Base-by-base conservation (phyloP, 2,113 vertebrate genomes). In the Morone saxatilis region DNA sequence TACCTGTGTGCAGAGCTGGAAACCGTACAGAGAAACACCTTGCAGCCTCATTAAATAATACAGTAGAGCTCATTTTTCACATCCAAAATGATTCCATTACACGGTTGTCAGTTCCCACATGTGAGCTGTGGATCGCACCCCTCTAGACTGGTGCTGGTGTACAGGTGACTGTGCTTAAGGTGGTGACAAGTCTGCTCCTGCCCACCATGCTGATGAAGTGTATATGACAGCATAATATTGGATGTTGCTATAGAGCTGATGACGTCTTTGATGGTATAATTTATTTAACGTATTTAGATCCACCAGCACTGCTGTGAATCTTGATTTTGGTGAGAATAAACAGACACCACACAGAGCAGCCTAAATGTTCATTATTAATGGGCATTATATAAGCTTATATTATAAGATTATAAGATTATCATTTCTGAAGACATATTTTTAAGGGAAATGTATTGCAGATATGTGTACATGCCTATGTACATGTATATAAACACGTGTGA, bases 11-110 rank as follows among this genome's bases (percentile, higher is more conserved):
- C 20, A 19, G 61, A 61, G 31, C 45, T 38, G 31, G n/a, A 62
- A 61, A 66, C 5, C 0, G 9, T 20, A 36, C 54, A 20, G 40
- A 38, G 56, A 65, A 65, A 69, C 48, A 11, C 51, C 48, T 60
- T 16, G 1, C 3, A 40, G 62, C 45, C 62, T 61, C 83, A 78
- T 86, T 88, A 68, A 91, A 93, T 90, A 89, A 86, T 89, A 61
- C 14, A 90, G 71, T 5, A 25, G 66, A 88, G 86, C 70, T 93
- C 88, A 56, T 70, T 83, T 92, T 94, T 84, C 91, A 79, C 70
- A 36, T 82, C 48, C 69, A 85, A 84, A 93, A 86, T 80, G 80
- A 80, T 86, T 91, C 90, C 43, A 89, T 93, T 92, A 92, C 89
- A 93, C 78, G 76, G 59, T 79, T 43, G 59, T 86, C 71, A 56